These are phyloP conservation scores for Dipus sagitta DNA, from an alignment of 2,797 vertebrate genomes.

Conservation along the genomic window DNA sequence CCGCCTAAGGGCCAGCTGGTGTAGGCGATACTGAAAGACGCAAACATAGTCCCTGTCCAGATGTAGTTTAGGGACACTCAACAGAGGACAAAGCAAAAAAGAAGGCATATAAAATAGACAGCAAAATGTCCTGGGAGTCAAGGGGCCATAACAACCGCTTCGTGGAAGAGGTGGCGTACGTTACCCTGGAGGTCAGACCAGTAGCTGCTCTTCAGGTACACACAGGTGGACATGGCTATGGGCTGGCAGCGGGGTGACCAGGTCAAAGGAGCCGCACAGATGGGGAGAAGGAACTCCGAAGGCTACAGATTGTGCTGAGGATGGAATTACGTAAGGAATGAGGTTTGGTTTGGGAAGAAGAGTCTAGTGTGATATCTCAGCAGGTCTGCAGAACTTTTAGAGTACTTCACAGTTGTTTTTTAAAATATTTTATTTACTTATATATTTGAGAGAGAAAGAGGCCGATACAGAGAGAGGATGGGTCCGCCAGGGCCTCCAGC, in stretches of 20 bases:
- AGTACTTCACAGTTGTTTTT: background rate
- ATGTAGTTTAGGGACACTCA: background rate
- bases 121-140: background rate
- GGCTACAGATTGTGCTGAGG: background rate
- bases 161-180: background rate
- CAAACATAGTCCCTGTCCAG: background rate
- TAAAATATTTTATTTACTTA: too few species aligned
- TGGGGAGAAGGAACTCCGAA: background rate
- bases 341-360: background rate
- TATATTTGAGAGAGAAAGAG: too few species aligned
- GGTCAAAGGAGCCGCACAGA: background rate
- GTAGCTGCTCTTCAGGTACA: too few species aligned
- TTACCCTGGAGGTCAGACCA: background rate
- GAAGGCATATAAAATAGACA: background rate
- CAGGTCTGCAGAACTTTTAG: background rate
- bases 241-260: fast-evolving
- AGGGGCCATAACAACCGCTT: background rate
- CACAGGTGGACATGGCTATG: background rate
- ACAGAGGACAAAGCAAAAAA: background rate
- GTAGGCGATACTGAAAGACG: background rate
- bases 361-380: background rate
- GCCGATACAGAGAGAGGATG: too few species aligned
- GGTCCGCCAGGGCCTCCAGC: too few species aligned
- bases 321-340: background rate
- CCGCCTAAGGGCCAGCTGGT: background rate